A percentile compares a stretch with the other conserved stretches of the same genome.
Evolutionary conservation across 2,113 vertebrate genomes (phyloP).

Genomic region (Sinocyclocheilus grahami): DNA sequence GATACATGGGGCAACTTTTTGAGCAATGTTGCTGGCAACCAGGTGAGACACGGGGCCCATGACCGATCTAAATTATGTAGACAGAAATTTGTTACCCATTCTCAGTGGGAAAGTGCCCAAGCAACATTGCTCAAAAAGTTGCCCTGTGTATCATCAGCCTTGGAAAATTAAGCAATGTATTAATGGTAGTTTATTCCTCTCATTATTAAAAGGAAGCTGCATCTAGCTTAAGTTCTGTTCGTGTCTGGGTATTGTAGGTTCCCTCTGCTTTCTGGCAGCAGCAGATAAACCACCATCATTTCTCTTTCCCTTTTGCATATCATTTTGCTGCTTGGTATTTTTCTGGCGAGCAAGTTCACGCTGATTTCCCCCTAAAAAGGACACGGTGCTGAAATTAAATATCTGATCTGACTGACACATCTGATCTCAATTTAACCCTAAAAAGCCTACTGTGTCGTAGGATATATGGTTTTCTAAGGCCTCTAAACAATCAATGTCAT

Average conservation of each 20-base stretch:
- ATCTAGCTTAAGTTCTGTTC: background rate
- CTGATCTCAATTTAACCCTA: background rate
- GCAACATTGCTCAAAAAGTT: no score
- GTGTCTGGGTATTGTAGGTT: background rate
- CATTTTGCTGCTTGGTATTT: conserved; percentile 79
- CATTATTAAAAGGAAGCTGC: background rate
- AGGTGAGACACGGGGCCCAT: no score
- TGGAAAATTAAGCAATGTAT: background rate
- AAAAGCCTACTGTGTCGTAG: background rate
- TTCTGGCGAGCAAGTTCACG: conserved; percentile 82
- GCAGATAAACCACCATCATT: conserved; percentile 80
- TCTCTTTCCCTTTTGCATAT: conserved; percentile 75
- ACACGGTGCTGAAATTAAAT: background rate
- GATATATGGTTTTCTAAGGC: background rate
- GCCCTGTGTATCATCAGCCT: background rate
- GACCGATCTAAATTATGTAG: no score
- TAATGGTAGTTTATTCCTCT: background rate
- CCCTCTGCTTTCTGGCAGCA: conserved; percentile 82
- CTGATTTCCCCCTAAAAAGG: conserved; percentile 77
- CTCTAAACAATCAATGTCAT: background rate
- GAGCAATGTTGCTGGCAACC: no score
- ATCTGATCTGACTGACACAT: background rate
- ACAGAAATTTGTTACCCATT: no score
- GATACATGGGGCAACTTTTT: no score
- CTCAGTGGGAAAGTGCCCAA: no score